These are phyloP conservation scores for Drosophila quadrilineata DNA, from an alignment of 1,140 invertebrate species.

Conservation along the genomic window DNA sequence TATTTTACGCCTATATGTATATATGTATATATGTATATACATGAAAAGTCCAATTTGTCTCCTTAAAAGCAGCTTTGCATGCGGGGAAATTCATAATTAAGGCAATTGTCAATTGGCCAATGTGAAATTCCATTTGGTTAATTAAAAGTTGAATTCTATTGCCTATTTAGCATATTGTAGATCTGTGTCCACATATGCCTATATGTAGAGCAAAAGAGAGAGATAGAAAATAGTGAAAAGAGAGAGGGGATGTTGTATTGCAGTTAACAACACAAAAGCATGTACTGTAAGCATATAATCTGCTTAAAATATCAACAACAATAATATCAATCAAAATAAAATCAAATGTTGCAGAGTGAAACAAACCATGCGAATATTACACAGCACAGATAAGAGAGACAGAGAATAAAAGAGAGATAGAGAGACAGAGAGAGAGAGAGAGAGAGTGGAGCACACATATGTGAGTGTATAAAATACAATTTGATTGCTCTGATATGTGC, in stretches of 20 bases:
- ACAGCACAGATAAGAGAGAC: neutral
- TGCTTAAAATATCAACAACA: conserved; percentile 62
- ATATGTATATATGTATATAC: no score
- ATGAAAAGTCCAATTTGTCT: neutral
- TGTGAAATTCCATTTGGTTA: neutral
- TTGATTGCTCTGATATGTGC: conserved; percentile 48
- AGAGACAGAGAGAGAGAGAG: neutral
- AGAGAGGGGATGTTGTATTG: no score
- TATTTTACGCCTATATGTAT: neutral
- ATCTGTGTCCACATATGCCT: neutral
- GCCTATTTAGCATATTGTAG: neutral
- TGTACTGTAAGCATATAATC: conserved; percentile 45
- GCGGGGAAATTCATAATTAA: neutral
- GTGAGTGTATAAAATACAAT: conserved; percentile 26
- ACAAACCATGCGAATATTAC: conserved; percentile 15
- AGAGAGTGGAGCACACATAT: neutral
- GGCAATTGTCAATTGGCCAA: neutral
- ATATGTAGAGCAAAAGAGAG: no score
- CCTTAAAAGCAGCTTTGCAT: neutral
- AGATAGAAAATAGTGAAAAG: no score
- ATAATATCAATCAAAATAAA: conserved; percentile 70
- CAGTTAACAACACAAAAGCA: conserved; percentile 7
- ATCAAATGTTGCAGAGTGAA: conserved; percentile 47
- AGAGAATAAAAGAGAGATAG: neutral
- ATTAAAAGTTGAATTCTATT: conserved; percentile 2